phyloP scores from a whole-genome alignment of 2,113 vertebrate genomes.

The Ursus arctos region DNA sequence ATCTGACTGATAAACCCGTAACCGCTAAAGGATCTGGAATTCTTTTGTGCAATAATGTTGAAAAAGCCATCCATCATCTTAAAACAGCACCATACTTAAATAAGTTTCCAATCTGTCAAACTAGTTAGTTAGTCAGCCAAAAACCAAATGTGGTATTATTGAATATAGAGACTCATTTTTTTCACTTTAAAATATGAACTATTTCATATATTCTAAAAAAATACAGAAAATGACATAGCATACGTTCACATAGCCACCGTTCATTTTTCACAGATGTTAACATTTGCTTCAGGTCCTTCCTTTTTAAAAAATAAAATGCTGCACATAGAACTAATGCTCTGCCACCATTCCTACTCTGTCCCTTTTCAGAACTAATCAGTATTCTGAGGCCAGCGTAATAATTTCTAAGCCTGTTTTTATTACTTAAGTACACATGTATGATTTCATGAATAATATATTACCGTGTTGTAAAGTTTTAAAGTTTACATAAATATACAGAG shows the following conservation, averaged over 20 bases:
- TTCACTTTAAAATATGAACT: conserved; percentile 44
- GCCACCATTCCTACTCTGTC: neutral
- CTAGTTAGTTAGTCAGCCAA: neutral
- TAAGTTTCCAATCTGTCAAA: conserved; percentile 45
- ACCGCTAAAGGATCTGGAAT: neutral
- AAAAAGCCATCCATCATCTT: conserved; percentile 2
- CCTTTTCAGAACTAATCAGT: neutral
- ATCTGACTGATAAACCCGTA: conserved; percentile 24
- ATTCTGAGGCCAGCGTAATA: neutral
- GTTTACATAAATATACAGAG: neutral
- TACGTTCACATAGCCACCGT: neutral
- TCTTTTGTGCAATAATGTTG: conserved; percentile 31
- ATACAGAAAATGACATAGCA: neutral
- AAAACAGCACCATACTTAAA: neutral
- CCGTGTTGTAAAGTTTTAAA: neutral
- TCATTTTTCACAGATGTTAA: neutral
- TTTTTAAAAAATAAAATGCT: neutral
- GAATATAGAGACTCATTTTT: neutral
- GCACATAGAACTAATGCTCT: neutral
- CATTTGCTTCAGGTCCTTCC: neutral
- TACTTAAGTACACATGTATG: neutral
- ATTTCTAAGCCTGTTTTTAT: neutral
- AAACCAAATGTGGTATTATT: conserved; percentile 4
- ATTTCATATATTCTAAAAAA: conserved; percentile 16
- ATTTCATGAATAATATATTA: neutral